Evolutionary conservation across 2,888 invertebrate genomes (phyloP).

Genomic region (Cheilosia grossa): DNA sequence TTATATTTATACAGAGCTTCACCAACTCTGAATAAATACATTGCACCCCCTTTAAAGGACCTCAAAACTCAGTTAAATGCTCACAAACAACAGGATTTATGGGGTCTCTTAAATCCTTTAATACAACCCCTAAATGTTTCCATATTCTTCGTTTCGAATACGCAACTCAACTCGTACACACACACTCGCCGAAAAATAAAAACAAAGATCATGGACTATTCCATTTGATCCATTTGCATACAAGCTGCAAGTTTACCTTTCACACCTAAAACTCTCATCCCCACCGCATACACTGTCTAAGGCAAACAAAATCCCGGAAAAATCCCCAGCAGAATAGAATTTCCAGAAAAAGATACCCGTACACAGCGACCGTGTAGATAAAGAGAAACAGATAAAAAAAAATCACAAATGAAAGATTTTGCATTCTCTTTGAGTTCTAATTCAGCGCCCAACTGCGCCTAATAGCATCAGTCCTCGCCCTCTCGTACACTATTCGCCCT

Average conservation of each 20-base stretch:
- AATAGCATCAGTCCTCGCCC: slow-evolving; percentile 8
- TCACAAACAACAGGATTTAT: slow-evolving; percentile 62
- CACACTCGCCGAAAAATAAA: neutral
- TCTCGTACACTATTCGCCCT: neutral
- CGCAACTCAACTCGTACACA: neutral
- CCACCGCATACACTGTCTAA: slow-evolving; percentile 30
- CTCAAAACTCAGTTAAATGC: slow-evolving; percentile 32
- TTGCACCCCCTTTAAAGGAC: slow-evolving; percentile 18
- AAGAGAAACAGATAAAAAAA: neutral
- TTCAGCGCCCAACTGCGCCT: slow-evolving; percentile 42
- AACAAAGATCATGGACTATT: slow-evolving; percentile 12
- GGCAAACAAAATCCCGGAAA: slow-evolving; percentile 57
- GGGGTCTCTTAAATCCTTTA: slow-evolving; percentile 54
- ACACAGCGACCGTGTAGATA: neutral
- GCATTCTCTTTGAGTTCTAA: slow-evolving; percentile 66
- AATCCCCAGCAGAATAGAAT: slow-evolving; percentile 47
- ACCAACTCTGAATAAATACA: neutral
- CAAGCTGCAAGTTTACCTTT: slow-evolving; percentile 62
- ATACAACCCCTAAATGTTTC: slow-evolving; percentile 42
- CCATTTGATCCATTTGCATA: slow-evolving; percentile 23
- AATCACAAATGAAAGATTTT: slow-evolving; percentile 50
- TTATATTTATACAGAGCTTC: slow-evolving; percentile 6
- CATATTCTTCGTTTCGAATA: neutral
- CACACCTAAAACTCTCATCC: slow-evolving; percentile 39
- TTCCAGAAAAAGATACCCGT: slow-evolving; percentile 7